These are phyloP conservation scores for Labrus mixtus DNA, from an alignment of 2,113 vertebrate genomes.

Conservation along the genomic window DNA sequence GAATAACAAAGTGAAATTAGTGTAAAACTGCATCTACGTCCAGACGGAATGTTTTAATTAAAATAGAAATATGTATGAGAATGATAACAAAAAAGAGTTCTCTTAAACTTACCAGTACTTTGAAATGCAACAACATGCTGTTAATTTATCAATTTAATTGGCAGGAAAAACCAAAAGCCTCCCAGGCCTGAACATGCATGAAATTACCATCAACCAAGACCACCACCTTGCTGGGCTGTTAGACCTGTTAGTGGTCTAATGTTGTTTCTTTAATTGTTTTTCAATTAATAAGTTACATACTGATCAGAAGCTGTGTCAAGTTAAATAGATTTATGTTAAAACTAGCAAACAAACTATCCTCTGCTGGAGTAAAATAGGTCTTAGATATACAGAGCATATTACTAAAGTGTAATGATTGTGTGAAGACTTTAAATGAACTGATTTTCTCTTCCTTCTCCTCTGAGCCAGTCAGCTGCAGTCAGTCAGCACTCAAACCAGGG, in stretches of 20 bases:
- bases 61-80: not conserved
- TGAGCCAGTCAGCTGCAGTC: not conserved
- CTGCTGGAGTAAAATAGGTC: no score
- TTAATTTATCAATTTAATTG: constrained; percentile 8
- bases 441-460: no score
- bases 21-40: not conserved
- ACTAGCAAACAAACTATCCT: no score
- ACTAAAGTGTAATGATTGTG: not conserved
- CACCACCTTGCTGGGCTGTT: not conserved
- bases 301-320: not conserved
- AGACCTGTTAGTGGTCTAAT: no score
- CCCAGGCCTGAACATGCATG: not conserved
- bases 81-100: not conserved
- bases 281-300: not conserved
- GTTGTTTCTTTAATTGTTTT: not conserved
- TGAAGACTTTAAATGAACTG: no score
- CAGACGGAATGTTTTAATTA: not conserved
- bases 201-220: not conserved
- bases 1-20: constrained; percentile 2
- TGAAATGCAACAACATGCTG: not conserved
- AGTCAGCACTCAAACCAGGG: not conserved
- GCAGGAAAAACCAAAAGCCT: not conserved
- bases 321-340: not conserved
- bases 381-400: not conserved
- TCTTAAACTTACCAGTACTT: not conserved